These are phyloP conservation scores for Euspilapteryx auroguttella DNA, from an alignment of 2,888 invertebrate genomes.

Conservation along the genomic window DNA sequence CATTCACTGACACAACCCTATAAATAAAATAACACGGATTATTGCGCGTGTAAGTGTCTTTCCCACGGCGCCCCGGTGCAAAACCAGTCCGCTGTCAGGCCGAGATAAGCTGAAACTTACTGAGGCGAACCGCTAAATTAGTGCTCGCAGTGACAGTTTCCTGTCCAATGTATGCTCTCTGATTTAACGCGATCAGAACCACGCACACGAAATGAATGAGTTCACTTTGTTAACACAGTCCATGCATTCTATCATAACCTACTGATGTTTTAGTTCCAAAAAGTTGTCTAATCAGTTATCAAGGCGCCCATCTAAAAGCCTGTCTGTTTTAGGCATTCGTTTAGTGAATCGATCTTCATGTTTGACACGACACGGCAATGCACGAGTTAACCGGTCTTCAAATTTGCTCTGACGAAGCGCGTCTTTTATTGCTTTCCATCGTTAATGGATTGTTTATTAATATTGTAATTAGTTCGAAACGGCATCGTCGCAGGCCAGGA, in stretches of 20 bases:
- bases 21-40: conserved; percentile 41
- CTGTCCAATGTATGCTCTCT: conserved; percentile 19
- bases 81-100: conserved; percentile 43
- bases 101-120: conserved; percentile 50
- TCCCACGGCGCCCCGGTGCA: conserved; percentile 53
- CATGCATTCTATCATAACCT: no score
- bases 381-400: conserved; percentile 4
- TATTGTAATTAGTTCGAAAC: conserved; percentile 24
- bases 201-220: no score
- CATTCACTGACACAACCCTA: conserved; percentile 22
- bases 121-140: conserved; percentile 45
- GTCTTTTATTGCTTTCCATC: conserved; percentile 14
- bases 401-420: conserved; percentile 6
- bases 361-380: conserved; percentile 4
- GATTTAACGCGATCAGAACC: no score
- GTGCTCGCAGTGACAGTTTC: conserved; percentile 48
- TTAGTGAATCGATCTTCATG: conserved; percentile 3
- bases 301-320: background rate
- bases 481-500: conserved; percentile 5
- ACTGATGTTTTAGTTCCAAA: no score
- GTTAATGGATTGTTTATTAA: conserved; percentile 36
- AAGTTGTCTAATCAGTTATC: conserved; percentile 1
- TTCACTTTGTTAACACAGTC: no score
- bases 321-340: background rate
- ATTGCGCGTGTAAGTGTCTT: conserved; percentile 42